Conservation (phyloP, 2,113 vertebrate genomes). For the Polyodon spathula region DNA sequence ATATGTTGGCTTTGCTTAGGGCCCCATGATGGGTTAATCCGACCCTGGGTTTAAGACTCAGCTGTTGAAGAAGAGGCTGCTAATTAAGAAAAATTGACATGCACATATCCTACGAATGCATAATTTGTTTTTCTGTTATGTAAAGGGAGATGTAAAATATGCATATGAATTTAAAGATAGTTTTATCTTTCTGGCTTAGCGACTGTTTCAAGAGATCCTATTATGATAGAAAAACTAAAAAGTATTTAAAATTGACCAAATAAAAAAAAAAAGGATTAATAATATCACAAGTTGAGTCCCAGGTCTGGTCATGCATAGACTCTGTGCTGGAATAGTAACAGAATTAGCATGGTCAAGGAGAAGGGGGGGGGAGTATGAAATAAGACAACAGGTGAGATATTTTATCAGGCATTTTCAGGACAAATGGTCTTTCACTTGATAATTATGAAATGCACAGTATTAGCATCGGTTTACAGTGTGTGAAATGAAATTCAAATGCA, state of each 20-base stretch:
- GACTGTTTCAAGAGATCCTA: no score
- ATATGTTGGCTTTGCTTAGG: no score
- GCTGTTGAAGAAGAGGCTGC: no score
- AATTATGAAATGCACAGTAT: conserved; percentile 30
- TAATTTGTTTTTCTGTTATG: no score
- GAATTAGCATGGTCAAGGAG: conserved; percentile 16
- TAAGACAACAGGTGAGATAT: conserved; percentile 10
- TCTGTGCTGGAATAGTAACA: background rate
- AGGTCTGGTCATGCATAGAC: background rate
- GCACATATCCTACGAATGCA: no score
- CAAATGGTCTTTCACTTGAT: conserved; percentile 18
- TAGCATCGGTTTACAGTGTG: conserved; percentile 29
- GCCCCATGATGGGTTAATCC: no score
- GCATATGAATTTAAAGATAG: no score
- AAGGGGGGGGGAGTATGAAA: conserved; percentile 13
- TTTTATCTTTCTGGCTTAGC: no score
- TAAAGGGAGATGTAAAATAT: no score
- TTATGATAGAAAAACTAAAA: background rate
- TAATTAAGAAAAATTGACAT: no score
- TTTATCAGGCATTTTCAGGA: conserved; percentile 19
- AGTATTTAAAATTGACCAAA: background rate
- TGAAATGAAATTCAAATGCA: conserved; percentile 40
- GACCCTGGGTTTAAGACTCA: no score
- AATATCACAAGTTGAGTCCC: background rate
- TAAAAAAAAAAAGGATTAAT: background rate